Conservation (phyloP, 2,888 invertebrate species). For the Hypselothyrea guttata region DNA sequence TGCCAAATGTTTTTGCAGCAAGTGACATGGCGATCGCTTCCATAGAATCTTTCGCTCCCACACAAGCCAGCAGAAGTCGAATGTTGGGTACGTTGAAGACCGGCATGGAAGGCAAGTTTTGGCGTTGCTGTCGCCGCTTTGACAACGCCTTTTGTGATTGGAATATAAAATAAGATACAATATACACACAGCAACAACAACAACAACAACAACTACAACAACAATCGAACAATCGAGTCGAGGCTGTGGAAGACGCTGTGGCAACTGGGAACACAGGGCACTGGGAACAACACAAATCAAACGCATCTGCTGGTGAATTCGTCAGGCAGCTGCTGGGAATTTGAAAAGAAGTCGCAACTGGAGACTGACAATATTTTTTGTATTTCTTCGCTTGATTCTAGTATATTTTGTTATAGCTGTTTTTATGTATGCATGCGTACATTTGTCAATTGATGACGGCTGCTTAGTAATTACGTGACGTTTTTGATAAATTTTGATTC, state of each 20-base stretch:
- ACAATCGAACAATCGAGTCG: slow-evolving; percentile 12
- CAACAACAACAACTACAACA: too few relatives aligned
- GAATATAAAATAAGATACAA: slow-evolving; percentile 74
- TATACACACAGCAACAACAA: too few relatives aligned
- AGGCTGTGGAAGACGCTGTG: slow-evolving; percentile 52
- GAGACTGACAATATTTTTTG: slow-evolving; percentile 12
- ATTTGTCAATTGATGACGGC: slow-evolving; percentile 53
- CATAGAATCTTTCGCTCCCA: slow-evolving; percentile 42
- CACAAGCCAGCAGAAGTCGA: slow-evolving; percentile 5
- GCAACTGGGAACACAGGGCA: slow-evolving; percentile 29
- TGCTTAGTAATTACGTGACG: slow-evolving; percentile 73
- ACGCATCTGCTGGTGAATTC: slow-evolving; percentile 71
- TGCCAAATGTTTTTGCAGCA: slow-evolving; percentile 13
- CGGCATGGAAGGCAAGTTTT: slow-evolving; percentile 50
- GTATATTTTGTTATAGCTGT: slow-evolving; percentile 14
- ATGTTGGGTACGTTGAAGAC: slow-evolving; percentile 9
- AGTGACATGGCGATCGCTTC: slow-evolving; percentile 68
- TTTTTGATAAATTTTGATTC: slow-evolving; percentile 73
- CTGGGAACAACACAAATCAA: slow-evolving; percentile 64
- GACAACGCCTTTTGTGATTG: slow-evolving; percentile 73
- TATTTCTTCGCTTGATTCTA: slow-evolving; percentile 21
- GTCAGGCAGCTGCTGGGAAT: slow-evolving; percentile 67
- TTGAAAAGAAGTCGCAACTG: slow-evolving; percentile 51
- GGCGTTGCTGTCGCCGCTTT: slow-evolving; percentile 76
- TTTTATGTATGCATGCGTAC: slow-evolving; percentile 18